phyloP scores from a whole-genome alignment of 1,140 invertebrate species.

The Eufriesea mexicana region DNA sequence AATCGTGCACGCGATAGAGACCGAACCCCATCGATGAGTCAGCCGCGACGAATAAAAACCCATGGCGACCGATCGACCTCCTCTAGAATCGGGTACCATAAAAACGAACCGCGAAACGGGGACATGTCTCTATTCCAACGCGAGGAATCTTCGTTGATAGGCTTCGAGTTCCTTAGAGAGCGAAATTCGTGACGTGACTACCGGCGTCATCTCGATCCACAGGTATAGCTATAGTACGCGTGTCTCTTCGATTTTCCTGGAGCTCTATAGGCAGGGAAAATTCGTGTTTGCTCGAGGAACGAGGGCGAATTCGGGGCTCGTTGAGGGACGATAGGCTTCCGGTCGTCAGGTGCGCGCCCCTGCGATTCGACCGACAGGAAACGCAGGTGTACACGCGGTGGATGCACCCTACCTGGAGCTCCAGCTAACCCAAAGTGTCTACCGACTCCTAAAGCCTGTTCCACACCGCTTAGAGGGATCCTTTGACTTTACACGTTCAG shows the following conservation, averaged over 20 bases:
- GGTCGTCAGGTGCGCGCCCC: conserved; percentile 63
- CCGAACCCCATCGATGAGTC: conserved; percentile 18
- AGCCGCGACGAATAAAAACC: not conserved
- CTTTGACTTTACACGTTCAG: not conserved
- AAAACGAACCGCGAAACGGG: not conserved
- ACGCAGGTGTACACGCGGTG: conserved; percentile 67
- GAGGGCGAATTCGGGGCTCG: not conserved
- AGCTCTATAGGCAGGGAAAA: no score
- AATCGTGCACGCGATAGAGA: conserved; percentile 16
- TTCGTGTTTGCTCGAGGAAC: not conserved
- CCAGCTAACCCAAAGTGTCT: conserved; percentile 5
- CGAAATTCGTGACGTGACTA: not conserved
- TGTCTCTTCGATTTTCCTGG: no score
- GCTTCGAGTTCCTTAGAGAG: not conserved
- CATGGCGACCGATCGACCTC: not conserved
- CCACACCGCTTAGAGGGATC: not conserved
- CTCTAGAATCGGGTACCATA: not conserved
- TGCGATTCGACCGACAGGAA: conserved; percentile 62
- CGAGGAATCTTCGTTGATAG: not conserved
- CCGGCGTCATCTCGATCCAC: not conserved
- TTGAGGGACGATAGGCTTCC: conserved; percentile 44
- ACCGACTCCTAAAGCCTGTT: conserved; percentile 5
- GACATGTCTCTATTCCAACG: not conserved
- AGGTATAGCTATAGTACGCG: no score
- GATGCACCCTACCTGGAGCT: conserved; percentile 52